These are phyloP conservation scores for Anthoptus insignis DNA, from an alignment of 2,888 invertebrate genomes.

Conservation along the genomic window DNA sequence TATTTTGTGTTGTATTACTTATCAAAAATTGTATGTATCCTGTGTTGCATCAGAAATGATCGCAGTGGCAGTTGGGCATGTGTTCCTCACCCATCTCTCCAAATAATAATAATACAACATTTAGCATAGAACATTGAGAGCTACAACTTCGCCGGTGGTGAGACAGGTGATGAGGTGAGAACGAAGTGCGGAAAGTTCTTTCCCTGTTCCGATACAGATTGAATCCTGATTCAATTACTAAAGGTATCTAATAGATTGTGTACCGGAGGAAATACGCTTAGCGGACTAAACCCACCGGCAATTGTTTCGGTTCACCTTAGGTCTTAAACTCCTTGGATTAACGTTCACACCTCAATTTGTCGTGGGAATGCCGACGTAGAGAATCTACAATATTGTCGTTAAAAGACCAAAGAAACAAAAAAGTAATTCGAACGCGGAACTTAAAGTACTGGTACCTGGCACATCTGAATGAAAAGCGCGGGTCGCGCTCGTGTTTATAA, in stretches of 20 bases:
- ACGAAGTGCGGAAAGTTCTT: slow-evolving; percentile 15
- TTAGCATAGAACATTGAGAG: too few relatives aligned
- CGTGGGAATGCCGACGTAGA: not conserved
- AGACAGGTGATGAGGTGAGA: not conserved
- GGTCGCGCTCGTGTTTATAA: not conserved
- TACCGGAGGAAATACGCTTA: not conserved
- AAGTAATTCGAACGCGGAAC: not conserved
- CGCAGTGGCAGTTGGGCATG: too few relatives aligned
- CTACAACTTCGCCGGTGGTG: too few relatives aligned
- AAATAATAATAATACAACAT: too few relatives aligned
- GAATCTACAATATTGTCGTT: not conserved
- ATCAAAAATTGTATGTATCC: too few relatives aligned
- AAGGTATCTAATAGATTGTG: slow-evolving; percentile 25
- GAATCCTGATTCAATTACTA: slow-evolving; percentile 28
- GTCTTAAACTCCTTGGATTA: not conserved
- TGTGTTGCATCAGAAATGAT: too few relatives aligned
- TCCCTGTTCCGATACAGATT: slow-evolving; percentile 14
- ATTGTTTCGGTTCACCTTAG: not conserved
- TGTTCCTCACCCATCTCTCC: too few relatives aligned
- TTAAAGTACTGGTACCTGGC: not conserved
- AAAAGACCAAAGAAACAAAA: not conserved
- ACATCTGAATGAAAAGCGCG: not conserved
- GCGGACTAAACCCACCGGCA: not conserved
- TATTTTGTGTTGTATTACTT: too few relatives aligned
- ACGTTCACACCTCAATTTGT: not conserved